phyloP scores from a whole-genome alignment of 2,797 vertebrate genomes.

The Falco concolor region DNA sequence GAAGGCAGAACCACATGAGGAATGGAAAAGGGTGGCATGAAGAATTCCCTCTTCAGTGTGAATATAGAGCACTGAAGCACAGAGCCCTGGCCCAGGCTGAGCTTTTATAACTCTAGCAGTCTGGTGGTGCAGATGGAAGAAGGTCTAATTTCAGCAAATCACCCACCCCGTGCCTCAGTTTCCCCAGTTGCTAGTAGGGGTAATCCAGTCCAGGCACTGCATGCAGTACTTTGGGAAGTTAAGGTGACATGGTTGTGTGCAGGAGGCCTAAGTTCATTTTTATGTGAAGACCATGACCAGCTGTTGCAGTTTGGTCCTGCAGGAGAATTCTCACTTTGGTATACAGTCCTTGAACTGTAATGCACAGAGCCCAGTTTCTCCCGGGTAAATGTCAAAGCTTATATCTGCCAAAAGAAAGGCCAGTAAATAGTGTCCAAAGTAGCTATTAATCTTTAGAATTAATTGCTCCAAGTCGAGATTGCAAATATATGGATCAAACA shows the following conservation, averaged over 20 bases:
- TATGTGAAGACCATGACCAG: background rate
- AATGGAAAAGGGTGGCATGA: background rate
- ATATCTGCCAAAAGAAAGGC: background rate
- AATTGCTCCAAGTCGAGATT: background rate
- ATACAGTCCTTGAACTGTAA: background rate
- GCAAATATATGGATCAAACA: background rate
- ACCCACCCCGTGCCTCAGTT: background rate
- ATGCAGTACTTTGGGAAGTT: background rate
- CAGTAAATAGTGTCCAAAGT: background rate
- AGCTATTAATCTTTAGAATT: slow-evolving; percentile 18
- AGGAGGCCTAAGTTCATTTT: background rate
- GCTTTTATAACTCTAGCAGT: background rate
- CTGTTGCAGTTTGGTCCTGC: background rate
- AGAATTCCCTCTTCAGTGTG: background rate
- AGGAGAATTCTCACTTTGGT: background rate
- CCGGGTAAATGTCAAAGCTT: background rate
- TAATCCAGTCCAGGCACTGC: background rate
- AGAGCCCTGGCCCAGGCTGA: background rate
- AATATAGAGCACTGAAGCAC: background rate
- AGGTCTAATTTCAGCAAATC: background rate
- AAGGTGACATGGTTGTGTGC: background rate
- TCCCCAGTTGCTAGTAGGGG: background rate
- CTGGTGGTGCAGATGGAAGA: background rate
- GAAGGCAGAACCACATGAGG: background rate
- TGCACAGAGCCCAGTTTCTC: background rate